Evolutionary conservation across 2,888 invertebrate species (phyloP).

Genomic region (Elysia crispata): DNA sequence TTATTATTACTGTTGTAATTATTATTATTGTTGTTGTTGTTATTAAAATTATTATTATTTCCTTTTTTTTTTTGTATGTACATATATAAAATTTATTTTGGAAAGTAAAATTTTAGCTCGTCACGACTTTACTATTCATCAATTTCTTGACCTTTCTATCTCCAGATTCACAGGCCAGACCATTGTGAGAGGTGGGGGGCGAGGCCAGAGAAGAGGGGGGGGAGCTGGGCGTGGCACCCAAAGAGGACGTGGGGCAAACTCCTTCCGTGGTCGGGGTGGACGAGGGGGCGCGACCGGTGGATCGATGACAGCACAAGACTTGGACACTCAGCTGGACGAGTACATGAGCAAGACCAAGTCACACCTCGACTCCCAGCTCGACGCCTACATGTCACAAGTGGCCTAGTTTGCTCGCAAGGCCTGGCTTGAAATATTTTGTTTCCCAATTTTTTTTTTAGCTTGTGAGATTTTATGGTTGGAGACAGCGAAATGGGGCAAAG

Average conservation of each 20-base stretch:
- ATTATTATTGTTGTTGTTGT: no score
- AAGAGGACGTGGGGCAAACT: slow-evolving; percentile 58
- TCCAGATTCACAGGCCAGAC: slow-evolving; percentile 44
- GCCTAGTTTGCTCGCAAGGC: slow-evolving; percentile 21
- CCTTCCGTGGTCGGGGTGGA: slow-evolving; percentile 54
- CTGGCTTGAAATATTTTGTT: no score
- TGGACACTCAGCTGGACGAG: slow-evolving; percentile 85
- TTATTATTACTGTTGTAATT: no score
- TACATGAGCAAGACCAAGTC: slow-evolving; percentile 85
- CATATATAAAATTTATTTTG: no score
- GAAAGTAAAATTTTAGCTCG: no score
- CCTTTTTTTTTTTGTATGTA: no score
- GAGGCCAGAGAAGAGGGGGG: slow-evolving; percentile 54
- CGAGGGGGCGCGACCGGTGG: slow-evolving; percentile 54
- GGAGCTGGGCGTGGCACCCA: slow-evolving; percentile 46
- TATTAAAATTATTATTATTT: no score
- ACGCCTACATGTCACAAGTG: slow-evolving; percentile 80
- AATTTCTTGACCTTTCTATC: not conserved
- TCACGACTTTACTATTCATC: no score
- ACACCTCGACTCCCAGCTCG: slow-evolving; percentile 81
- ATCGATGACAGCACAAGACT: slow-evolving; percentile 79
- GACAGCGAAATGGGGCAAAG: no score
- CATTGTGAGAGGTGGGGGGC: slow-evolving; percentile 42
- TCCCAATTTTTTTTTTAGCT: no score
- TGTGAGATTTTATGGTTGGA: no score